Base-by-base conservation (phyloP, 1,140 invertebrate species). In the Ectropis grisescens region DNA sequence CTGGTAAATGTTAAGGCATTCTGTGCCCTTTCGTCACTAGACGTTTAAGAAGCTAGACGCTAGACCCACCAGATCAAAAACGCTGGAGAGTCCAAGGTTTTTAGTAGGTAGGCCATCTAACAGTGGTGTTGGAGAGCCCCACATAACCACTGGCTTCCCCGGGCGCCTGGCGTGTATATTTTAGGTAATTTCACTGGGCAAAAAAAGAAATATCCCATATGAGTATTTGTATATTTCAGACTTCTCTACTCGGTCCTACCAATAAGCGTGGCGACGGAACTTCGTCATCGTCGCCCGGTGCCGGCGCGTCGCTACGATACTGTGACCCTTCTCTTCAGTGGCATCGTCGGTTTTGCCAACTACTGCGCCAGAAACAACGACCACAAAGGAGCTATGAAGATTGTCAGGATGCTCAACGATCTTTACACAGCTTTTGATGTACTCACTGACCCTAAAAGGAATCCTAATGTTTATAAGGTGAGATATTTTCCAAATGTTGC, bases 381-480 rank as follows among this genome's bases (percentile, higher is more conserved):
- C 71, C 89, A 92, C 14, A 87, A 87, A 41, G 93, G 93, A 5
- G 94, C 94, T 10, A 96, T 96, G 91, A 95, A 95, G 81, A 96
- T 96, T 46, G 94, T 96, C 2, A 88, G 92, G 62, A 92, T 96
- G 88, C 86, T 97, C 10, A 97, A 97, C 69, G 89, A 93, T 66
- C 85, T 97, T 29, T 97, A 96, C 69, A 96, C 93, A 0, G 90
- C 93, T 2, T 96, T 96, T 57, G 95, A 97, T 68, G 91, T 91
- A 6, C 86, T 98, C 1, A 95, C 95, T 1, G 95, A 97, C 78
- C 93, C 94, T 1, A 93, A 91, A 57, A 89, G 90, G 33, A 96
- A 97, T 81, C 92, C 94, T 6, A 93, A 96, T 67, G 93, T 98
- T 27, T 98, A 97, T 70, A 98, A 98, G 91, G 96, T 97, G 81